phyloP scores from a whole-genome alignment of 2,888 invertebrate genomes.

The Theretra japonica region DNA sequence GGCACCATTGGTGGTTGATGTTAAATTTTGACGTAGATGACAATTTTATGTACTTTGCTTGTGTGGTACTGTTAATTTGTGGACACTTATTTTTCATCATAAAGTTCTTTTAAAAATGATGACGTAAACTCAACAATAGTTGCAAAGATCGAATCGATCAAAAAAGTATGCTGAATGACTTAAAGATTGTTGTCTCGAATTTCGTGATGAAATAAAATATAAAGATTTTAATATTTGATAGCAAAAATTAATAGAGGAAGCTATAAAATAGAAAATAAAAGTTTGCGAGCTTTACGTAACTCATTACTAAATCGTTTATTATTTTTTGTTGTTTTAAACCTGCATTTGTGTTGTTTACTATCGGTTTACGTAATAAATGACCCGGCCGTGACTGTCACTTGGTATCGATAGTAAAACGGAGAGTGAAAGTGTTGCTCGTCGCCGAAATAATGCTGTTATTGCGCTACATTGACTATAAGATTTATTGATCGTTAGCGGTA shows the following conservation, averaged over 20 bases:
- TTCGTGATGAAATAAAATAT: slow-evolving; percentile 7
- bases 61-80: background rate
- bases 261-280: slow-evolving; percentile 2
- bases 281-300: slow-evolving; percentile 9
- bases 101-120: background rate
- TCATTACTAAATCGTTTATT: background rate
- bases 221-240: slow-evolving; percentile 19
- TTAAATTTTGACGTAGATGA: background rate
- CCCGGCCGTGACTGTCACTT: slow-evolving; percentile 21
- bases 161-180: background rate
- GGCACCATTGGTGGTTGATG: background rate
- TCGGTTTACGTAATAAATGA: slow-evolving; percentile 12
- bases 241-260: slow-evolving; percentile 18
- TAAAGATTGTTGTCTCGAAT: background rate
- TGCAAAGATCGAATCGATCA: background rate
- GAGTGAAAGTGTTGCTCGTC: slow-evolving; percentile 5
- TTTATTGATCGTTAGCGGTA: background rate
- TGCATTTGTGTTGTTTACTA: background rate
- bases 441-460: background rate
- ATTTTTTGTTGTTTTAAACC: slow-evolving; percentile 5
- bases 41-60: background rate
- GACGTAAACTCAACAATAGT: background rate
- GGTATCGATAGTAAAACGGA: slow-evolving; percentile 6
- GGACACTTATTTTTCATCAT: background rate
- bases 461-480: background rate